phyloP scores from a whole-genome alignment of 2,113 vertebrate species.

The Hypanus sabinus region DNA sequence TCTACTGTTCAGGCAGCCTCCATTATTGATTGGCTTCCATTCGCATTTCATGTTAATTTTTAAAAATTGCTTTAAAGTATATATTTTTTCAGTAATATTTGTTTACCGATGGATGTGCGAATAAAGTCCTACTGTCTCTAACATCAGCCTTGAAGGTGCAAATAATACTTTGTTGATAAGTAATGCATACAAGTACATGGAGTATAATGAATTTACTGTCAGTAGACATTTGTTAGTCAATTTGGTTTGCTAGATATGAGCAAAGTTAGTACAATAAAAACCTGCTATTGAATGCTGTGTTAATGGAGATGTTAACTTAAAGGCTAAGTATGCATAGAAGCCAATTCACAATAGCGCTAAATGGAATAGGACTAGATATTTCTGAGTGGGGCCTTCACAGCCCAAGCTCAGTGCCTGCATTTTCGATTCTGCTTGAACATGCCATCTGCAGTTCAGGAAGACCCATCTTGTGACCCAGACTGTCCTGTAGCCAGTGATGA shows the following conservation, averaged over 20 bases:
- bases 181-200: not conserved
- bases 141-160: not conserved
- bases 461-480: too few species aligned
- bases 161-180: not conserved
- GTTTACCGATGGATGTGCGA: not conserved
- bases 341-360: not conserved
- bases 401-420: too few species aligned
- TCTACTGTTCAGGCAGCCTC: not conserved
- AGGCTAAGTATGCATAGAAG: not conserved
- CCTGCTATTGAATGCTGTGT: not conserved
- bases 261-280: not conserved
- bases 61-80: not conserved
- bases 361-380: too few species aligned
- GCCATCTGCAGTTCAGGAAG: too few species aligned
- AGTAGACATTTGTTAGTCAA: not conserved
- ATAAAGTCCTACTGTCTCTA: not conserved
- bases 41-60: not conserved
- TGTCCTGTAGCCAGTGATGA: too few species aligned
- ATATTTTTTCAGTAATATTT: slow-evolving; percentile 19
- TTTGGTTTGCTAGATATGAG: not conserved
- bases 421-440: too few species aligned
- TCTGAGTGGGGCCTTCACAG: too few species aligned
- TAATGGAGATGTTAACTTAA: not conserved
- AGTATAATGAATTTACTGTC: not conserved
- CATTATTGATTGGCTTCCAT: not conserved